Base-by-base conservation (phyloP, 2,888 invertebrate genomes). In the Dasysyrphus albostriatus region DNA sequence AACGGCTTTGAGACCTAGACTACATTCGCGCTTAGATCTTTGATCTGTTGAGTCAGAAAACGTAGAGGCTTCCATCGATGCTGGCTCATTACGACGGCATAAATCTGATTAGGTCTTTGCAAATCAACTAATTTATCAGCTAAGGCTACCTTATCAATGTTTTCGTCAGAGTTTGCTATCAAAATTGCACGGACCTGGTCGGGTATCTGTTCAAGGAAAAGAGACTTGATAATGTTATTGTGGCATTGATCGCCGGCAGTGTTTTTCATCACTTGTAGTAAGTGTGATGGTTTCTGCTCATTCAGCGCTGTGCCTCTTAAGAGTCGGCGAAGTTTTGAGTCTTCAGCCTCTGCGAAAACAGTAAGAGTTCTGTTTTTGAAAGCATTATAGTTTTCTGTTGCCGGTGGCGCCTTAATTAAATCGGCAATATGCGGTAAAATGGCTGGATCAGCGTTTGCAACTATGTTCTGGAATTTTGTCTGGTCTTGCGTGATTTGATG, bases 401-500 rank as follows among this genome's bases (percentile, higher is more conserved):
- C 10, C 24, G 19, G 51, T 24, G 51, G 51, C 1, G 24, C 3
- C 5, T 51, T 51, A 1, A 51, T 51, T 1, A 51, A 24, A 10
- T 51, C 51, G 10, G 51, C 51, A 5, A 24, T 51, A 5, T 51
- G 51, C 5, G 51, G 51, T 24, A 51, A 2, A 24, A 51, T 51
- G 5, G 24, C 12, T 4, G 51, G 51, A 24, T 51, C 51, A 5
- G 51, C 51, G 24, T 51, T 51, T 19, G 19, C 51, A 12, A 51
- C 51, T 4, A 51, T 12, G 24, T 51, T 24, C 5, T 51, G 51
- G n/a, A 51, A 51, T 51, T 51, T 51, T 2, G 51, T 24, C 6
- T 51, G 51, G 24, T 51, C 51, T 51, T 51, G 51, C 10, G 51
- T 51, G 12, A 51, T 51, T 51, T 51, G 51, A n/a, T n/a, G n/a